Evolutionary conservation across 2,797 vertebrate genomes (phyloP).

Genomic region (Lutjanus campechanus): DNA sequence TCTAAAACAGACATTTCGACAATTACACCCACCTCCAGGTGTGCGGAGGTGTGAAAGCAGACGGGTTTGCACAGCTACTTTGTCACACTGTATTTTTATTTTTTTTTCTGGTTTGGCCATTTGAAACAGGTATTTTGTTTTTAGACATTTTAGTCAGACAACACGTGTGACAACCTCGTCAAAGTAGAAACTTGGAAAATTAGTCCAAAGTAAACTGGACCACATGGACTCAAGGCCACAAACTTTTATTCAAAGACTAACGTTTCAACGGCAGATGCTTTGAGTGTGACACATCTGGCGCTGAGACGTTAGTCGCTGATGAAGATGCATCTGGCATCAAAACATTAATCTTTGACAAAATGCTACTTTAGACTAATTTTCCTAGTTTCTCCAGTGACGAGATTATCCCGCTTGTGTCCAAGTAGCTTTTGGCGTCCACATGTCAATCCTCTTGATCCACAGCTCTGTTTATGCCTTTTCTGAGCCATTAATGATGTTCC

Average conservation of each 20-base stretch:
- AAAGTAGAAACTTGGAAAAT: no score
- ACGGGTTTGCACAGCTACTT: no score
- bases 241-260: no score
- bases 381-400: no score
- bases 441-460: not conserved
- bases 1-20: not conserved
- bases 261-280: not conserved
- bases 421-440: not conserved
- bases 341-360: no score
- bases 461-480: not conserved
- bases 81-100: no score
- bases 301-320: no score
- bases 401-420: not conserved
- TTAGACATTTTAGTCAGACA: not conserved
- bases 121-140: not conserved
- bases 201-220: no score
- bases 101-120: not conserved
- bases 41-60: not conserved
- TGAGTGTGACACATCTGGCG: no score
- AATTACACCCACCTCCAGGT: not conserved
- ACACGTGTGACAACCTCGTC: not conserved
- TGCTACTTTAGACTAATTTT: no score
- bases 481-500: not conserved
- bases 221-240: no score
- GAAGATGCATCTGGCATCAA: no score